These are phyloP conservation scores for Tetheella fluctuosa DNA, from an alignment of 2,888 invertebrate genomes.

Conservation along the genomic window DNA sequence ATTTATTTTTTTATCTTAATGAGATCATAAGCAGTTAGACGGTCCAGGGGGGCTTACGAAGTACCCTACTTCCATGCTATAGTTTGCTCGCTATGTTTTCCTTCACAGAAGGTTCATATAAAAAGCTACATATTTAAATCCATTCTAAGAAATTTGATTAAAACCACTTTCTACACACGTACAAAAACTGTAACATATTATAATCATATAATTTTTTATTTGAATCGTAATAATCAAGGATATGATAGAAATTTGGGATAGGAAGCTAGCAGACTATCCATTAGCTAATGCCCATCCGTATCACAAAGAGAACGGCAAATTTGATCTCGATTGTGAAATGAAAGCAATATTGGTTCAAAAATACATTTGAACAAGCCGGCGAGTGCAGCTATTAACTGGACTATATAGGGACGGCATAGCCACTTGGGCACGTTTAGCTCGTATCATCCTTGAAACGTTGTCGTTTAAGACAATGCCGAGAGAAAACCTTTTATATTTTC, in stretches of 20 bases:
- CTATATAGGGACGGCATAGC: conserved; percentile 39
- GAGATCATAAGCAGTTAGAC: no score
- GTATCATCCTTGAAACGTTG: conserved; percentile 51
- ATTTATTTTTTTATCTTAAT: no score
- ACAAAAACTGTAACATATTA: no score
- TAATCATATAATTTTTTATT: no score
- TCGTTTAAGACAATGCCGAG: conserved; percentile 70
- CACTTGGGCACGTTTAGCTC: conserved; percentile 74
- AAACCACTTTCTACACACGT: no score
- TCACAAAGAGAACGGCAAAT: conserved; percentile 44
- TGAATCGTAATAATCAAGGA: neutral
- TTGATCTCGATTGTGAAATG: conserved; percentile 56
- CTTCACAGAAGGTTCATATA: no score
- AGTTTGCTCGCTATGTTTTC: no score
- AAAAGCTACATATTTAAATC: no score
- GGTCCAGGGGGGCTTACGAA: no score
- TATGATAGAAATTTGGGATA: conserved; percentile 26
- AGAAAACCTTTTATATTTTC: conserved; percentile 70
- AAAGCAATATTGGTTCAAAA: conserved; percentile 61
- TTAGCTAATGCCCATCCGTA: conserved; percentile 35
- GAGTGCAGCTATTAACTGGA: conserved; percentile 48
- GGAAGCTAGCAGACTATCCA: conserved; percentile 24
- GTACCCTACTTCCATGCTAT: no score
- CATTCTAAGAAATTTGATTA: no score
- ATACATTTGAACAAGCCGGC: conserved; percentile 46